Evolutionary conservation across 2,113 vertebrate genomes (phyloP).

Genomic region (Jaculus jaculus): DNA sequence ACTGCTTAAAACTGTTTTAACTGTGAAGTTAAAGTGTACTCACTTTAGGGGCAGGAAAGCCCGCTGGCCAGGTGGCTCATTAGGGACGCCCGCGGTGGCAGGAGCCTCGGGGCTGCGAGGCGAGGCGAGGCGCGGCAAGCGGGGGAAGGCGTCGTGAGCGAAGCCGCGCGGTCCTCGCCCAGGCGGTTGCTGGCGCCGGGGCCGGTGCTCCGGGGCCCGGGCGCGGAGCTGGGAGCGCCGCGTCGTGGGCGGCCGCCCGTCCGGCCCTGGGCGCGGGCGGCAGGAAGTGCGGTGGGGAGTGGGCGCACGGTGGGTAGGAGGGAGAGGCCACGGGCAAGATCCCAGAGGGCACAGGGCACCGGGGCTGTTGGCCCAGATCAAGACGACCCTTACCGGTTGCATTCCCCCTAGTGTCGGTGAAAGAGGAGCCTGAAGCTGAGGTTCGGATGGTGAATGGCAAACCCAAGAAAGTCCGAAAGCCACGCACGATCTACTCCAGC

Average conservation of each 20-base stretch:
- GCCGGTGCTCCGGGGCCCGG: not conserved
- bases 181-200: constrained; percentile 35
- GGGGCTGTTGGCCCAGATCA: not conserved
- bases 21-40: not conserved
- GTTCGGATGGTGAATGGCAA: constrained; percentile 99
- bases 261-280: constrained; percentile 33
- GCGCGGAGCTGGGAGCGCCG: constrained; percentile 52
- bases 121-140: not conserved
- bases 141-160: not conserved
- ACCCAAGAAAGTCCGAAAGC: constrained; percentile 98
- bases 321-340: not conserved
- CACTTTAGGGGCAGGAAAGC: not conserved
- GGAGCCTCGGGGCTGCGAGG: not conserved
- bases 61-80: not conserved
- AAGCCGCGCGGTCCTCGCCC: not conserved
- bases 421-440: constrained; percentile 97
- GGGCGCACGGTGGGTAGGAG: not conserved
- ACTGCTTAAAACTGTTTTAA: not conserved
- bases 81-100: not conserved
- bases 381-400: not conserved
- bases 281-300: not conserved
- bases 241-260: constrained; percentile 65
- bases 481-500: constrained; percentile 98
- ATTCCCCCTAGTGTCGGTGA: constrained; percentile 87
- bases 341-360: not conserved